Conservation (phyloP, 2,113 vertebrate genomes). For the Hystrix brachyura region DNA sequence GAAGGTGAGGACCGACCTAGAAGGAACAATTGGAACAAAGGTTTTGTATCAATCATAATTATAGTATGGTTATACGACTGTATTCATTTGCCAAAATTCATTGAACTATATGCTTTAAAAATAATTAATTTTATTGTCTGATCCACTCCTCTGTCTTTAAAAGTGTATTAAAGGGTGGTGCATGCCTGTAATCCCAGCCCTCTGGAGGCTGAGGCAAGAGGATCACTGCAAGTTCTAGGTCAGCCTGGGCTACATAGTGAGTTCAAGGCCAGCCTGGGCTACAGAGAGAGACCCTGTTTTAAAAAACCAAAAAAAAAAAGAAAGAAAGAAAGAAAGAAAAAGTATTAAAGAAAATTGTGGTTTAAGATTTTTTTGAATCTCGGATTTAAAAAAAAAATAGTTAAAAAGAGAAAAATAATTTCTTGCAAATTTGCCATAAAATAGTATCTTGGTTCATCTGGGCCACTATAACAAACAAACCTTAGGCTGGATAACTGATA, state of each 20-base stretch:
- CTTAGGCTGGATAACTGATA: background rate
- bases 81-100: background rate
- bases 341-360: background rate
- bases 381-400: background rate
- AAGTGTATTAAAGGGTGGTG: background rate
- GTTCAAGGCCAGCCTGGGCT: too few species aligned
- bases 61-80: background rate
- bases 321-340: too few species aligned
- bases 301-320: too few species aligned
- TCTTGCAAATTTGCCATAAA: background rate
- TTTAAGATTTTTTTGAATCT: conserved; percentile 18
- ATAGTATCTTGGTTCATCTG: background rate
- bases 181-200: too few species aligned
- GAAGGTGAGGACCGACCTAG: background rate
- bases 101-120: background rate
- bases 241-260: too few species aligned
- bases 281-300: too few species aligned
- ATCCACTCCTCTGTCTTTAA: background rate
- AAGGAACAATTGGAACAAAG: conserved; percentile 7
- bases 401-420: background rate
- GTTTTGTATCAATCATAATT: background rate
- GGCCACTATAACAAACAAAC: background rate
- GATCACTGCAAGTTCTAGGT: too few species aligned
- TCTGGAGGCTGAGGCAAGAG: too few species aligned
- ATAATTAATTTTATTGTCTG: background rate